Percentiles rank a stretch among this genome's conserved stretches.
Evolutionary conservation across 2,797 vertebrate species (phyloP).

Genomic region (Ptychadena robeensis): DNA sequence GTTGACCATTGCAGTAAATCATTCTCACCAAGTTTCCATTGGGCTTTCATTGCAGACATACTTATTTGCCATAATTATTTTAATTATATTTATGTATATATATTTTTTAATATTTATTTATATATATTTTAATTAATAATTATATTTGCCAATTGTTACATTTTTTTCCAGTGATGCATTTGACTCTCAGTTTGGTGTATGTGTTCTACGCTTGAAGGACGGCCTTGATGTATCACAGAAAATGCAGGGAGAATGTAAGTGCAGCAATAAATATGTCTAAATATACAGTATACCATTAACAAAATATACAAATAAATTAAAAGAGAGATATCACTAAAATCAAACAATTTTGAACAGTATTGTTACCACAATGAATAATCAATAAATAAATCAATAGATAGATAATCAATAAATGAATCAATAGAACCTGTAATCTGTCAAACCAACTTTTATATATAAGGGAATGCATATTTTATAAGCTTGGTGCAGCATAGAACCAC

Average conservation of each 20-base stretch:
- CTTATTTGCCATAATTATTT: no score
- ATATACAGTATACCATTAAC: neutral
- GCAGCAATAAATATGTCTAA: neutral
- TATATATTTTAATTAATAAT: neutral
- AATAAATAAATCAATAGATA: neutral
- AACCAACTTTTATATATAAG: neutral
- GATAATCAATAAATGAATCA: neutral
- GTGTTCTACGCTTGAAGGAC: conserved; percentile 75
- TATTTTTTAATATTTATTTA: neutral
- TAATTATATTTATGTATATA: no score
- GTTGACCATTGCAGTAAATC: no score
- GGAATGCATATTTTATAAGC: no score
- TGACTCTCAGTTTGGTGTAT: conserved; percentile 76
- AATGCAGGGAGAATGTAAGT: conserved; percentile 72
- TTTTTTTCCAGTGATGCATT: conserved; percentile 74
- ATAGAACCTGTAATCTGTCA: neutral
- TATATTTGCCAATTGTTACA: no score
- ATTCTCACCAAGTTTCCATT: no score
- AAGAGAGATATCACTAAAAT: no score
- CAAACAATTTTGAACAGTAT: no score
- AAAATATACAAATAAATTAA: neutral
- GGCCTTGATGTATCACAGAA: conserved; percentile 73
- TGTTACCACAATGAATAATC: neutral
- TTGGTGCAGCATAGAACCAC: no score
- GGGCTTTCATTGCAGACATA: no score